Evolutionary conservation across 2,888 invertebrate species (phyloP).

Genomic region (Stenchaetothrips biformis): DNA sequence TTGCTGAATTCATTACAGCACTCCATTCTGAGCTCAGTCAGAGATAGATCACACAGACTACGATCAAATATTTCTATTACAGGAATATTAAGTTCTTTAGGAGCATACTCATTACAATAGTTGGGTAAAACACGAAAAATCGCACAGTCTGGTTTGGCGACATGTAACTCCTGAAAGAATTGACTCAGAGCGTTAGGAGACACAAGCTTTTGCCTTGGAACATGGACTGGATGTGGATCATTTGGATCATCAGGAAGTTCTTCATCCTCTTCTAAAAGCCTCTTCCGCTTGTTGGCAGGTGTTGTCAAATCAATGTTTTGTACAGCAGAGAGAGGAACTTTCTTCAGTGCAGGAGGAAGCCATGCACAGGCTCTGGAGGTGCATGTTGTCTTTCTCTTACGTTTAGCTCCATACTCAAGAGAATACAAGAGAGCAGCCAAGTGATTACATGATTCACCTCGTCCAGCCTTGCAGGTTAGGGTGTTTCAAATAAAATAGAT

Average conservation of each 20-base stretch:
- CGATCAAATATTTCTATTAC: not conserved
- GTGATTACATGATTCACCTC: conserved; percentile 23
- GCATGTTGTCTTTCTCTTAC: not conserved
- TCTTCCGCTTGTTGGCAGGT: not conserved
- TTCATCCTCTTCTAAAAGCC: not conserved
- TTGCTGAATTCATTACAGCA: not conserved
- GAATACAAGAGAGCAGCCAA: conserved; percentile 16
- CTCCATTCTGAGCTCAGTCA: not conserved
- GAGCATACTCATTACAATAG: not conserved
- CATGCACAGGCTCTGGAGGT: not conserved
- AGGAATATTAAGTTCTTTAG: no score
- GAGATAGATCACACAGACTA: not conserved
- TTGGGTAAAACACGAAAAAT: not conserved
- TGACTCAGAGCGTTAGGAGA: not conserved
- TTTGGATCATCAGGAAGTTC: no score
- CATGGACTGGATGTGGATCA: not conserved
- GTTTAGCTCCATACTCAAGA: not conserved
- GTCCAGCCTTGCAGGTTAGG: no score
- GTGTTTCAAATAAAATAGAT: no score
- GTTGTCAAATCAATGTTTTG: no score
- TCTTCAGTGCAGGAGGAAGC: not conserved
- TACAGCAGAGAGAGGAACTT: no score
- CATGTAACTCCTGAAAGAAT: not conserved
- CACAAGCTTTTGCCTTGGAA: not conserved
- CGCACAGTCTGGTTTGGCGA: not conserved